These are phyloP conservation scores for Picathartes gymnocephalus DNA, from an alignment of 2,113 vertebrate genomes.

Conservation along the genomic window DNA sequence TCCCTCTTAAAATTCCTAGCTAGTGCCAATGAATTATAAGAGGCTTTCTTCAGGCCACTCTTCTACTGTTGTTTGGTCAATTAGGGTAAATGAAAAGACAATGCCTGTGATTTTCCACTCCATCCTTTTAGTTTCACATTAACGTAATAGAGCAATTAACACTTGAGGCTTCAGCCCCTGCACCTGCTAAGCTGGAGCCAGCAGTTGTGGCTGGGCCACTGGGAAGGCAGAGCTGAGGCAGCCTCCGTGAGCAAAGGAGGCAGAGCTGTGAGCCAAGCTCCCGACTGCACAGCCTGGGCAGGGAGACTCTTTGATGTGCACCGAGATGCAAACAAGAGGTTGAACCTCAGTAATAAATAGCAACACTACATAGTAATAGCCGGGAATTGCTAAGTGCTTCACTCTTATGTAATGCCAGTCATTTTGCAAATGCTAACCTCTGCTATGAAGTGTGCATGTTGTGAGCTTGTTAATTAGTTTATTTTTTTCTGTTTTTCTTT, in stretches of 20 bases:
- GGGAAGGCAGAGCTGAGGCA: background rate
- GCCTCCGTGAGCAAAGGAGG: background rate
- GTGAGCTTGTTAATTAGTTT: background rate
- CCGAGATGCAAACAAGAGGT: background rate
- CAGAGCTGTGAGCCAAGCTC: background rate
- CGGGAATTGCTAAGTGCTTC: background rate
- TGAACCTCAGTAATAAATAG: constrained; percentile 29
- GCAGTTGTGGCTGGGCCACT: background rate
- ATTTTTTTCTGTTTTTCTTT: background rate
- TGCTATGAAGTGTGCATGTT: background rate
- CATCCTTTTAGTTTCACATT: constrained; percentile 39
- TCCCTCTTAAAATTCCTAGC: background rate
- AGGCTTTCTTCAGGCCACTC: constrained; percentile 34
- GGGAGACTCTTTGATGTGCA: background rate
- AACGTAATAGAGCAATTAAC: constrained; percentile 60
- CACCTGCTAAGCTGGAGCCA: background rate
- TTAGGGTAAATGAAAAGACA: constrained; percentile 59
- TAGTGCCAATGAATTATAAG: background rate
- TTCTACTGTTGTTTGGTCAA: constrained; percentile 29
- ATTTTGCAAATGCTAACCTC: background rate
- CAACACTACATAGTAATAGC: background rate
- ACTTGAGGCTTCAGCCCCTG: constrained; percentile 23
- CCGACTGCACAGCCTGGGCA: background rate
- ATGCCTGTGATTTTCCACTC: constrained; percentile 41
- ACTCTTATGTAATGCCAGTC: background rate